Percentiles rank a stretch among this genome's conserved stretches.
Conservation (phyloP, 2,888 invertebrate species). For the Drosophila histrio region DNA sequence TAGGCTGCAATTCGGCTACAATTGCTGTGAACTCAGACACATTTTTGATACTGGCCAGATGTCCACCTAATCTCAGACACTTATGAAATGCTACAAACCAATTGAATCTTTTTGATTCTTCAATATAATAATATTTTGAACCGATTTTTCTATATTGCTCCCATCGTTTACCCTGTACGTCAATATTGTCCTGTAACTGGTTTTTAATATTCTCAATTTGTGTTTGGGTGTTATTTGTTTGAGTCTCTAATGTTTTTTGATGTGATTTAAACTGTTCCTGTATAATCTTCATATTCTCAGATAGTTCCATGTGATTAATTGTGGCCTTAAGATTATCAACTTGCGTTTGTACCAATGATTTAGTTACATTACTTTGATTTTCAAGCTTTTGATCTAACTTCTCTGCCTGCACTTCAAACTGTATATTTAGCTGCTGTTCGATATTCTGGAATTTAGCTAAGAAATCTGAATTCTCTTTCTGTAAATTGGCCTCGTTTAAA, state of each 20-base stretch:
- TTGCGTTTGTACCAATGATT: too few relatives aligned
- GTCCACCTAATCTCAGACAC: neutral
- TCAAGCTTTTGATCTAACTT: too few relatives aligned
- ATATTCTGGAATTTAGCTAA: neutral
- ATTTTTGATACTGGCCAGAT: slow-evolving; percentile 5
- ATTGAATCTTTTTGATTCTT: neutral
- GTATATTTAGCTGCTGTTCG: too few relatives aligned
- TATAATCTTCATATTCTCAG: neutral
- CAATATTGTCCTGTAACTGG: neutral
- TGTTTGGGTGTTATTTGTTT: neutral
- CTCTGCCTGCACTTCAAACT: too few relatives aligned
- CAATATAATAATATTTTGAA: slow-evolving; percentile 9
- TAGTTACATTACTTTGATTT: too few relatives aligned
- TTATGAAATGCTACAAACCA: slow-evolving; percentile 1
- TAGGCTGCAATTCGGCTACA: neutral
- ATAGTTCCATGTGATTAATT: too few relatives aligned
- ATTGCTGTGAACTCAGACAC: neutral
- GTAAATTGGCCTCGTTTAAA: too few relatives aligned
- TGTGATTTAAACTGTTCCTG: neutral
- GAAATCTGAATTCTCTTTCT: too few relatives aligned
- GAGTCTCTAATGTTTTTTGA: neutral
- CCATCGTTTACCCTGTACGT: neutral
- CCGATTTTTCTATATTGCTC: neutral
- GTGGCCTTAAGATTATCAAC: too few relatives aligned
- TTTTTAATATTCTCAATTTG: neutral